These are phyloP conservation scores for Callithrix jacchus DNA, from an alignment of 2,113 vertebrate species.

Conservation along the genomic window DNA sequence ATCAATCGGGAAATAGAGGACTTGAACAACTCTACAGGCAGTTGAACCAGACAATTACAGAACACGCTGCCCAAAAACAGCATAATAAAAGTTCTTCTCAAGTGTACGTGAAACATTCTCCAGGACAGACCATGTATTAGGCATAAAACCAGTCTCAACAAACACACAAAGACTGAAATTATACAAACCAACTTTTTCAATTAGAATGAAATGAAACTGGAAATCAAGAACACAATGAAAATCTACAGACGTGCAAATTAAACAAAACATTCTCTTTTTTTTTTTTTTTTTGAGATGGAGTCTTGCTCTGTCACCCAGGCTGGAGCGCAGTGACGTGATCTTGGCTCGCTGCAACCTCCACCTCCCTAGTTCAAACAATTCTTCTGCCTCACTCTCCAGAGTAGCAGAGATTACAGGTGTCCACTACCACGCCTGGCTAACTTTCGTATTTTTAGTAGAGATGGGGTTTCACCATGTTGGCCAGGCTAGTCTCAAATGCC, in stretches of 20 bases:
- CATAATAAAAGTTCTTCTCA: background rate
- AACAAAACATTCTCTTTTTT: no score
- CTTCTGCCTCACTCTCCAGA: no score
- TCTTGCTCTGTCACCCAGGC: no score
- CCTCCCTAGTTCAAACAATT: no score
- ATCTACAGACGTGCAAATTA: background rate
- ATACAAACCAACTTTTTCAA: background rate
- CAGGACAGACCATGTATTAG: background rate
- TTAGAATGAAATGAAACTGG: background rate
- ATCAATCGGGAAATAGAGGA: background rate
- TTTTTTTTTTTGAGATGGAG: no score
- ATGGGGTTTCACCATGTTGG: no score
- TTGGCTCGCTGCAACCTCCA: no score
- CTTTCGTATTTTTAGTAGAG: no score
- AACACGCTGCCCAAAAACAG: background rate
- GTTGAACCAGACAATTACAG: background rate
- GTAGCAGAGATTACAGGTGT: no score
- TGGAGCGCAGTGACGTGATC: no score
- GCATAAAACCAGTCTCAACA: background rate
- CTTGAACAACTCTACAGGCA: background rate
- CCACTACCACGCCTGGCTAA: no score
- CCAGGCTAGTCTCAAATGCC: background rate
- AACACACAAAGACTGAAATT: background rate
- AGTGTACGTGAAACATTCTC: background rate
- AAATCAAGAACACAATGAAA: background rate